Evolutionary conservation across 2,797 vertebrate genomes (phyloP), one percentile per base, ranked within the genome.

Genomic region (Sorex maritimensis): DNA sequence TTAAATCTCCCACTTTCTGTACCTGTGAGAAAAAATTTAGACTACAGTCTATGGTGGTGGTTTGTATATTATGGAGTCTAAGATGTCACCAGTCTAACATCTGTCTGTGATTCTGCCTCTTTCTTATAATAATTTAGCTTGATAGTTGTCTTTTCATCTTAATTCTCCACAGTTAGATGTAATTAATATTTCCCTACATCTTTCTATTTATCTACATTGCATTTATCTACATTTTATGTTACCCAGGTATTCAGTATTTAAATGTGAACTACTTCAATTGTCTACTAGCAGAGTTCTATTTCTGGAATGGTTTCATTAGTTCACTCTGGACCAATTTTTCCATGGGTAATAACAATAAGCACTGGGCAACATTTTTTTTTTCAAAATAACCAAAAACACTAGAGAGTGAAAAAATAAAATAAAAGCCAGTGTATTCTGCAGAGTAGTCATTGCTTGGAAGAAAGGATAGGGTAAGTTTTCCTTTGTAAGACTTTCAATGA

Each of bases 21-120:
- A 88, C 46, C 30, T 52, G 4, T 58, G 24, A 79, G 52, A 92
- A 73, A 63, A 65, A 44, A 41, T 52, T 15, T n/a, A 87, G 86
- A 7, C 21, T 34, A 28, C 6, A 24, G 26, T 65, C 87, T 74
- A 7, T 68, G n/a, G 34, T 83, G 52, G 38, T 38, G 41, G 52
- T 55, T 55, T 10, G 52, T 55, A 55, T 52, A 23, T 49, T 75
- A 52, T 13, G 21, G 73, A 77, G 67, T 34, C 17, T 49, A 9
- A 23, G 19, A 6, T 24, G 14, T 41, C 9, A 71, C 44, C 68
- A 21, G 73, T 67, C 78, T 19, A 24, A 34, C 34, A 34, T 34
- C 19, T 86, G 6, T 72, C 34, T n/a, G 26, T 67, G 14, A 52
- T 52, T 5, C 11, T 30, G 5, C 2, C 2, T 17, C 41, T 81